Evolutionary conservation across 2,113 vertebrate species (phyloP).

Genomic region (Cyrtonyx montezumae): DNA sequence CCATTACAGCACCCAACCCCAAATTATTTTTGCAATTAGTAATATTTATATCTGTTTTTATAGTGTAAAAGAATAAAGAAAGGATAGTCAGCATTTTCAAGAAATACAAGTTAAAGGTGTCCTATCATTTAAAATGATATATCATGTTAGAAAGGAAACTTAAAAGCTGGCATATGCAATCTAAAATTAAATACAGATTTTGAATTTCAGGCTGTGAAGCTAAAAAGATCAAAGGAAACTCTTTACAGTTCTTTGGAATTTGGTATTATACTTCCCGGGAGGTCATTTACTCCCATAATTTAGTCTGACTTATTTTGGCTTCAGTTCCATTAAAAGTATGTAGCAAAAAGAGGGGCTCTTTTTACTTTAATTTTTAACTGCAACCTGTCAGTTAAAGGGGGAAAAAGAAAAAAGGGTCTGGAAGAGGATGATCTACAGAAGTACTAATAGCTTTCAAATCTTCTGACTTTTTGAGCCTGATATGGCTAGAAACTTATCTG

Average conservation of each 20-base stretch:
- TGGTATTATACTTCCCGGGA: constrained; percentile 81
- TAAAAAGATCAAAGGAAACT: constrained; percentile 84
- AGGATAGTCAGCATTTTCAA: constrained; percentile 77
- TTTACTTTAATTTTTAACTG: constrained; percentile 83
- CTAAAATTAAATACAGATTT: constrained; percentile 86
- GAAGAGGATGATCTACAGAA: constrained; percentile 79
- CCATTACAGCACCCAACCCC: constrained; percentile 68
- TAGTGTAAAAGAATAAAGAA: constrained; percentile 76
- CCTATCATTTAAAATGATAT: constrained; percentile 81
- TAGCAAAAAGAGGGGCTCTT: constrained; percentile 73
- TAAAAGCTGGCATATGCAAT: constrained; percentile 81
- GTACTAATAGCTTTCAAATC: constrained; percentile 81
- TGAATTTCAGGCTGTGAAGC: constrained; percentile 82
- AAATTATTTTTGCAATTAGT: constrained; percentile 78
- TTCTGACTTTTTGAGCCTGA: constrained; percentile 77
- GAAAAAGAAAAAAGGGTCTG: constrained; percentile 56
- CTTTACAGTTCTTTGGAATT: constrained; percentile 83
- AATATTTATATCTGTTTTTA: constrained; percentile 79
- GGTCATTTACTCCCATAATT: constrained; percentile 86
- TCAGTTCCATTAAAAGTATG: constrained; percentile 83
- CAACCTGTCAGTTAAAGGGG: constrained; percentile 77
- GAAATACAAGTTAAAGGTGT: constrained; percentile 81
- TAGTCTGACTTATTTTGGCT: constrained; percentile 88
- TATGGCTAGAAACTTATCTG: constrained; percentile 71
- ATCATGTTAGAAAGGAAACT: constrained; percentile 81